Base-by-base conservation (phyloP, 2,113 vertebrate genomes). In the Tautogolabrus adspersus region DNA sequence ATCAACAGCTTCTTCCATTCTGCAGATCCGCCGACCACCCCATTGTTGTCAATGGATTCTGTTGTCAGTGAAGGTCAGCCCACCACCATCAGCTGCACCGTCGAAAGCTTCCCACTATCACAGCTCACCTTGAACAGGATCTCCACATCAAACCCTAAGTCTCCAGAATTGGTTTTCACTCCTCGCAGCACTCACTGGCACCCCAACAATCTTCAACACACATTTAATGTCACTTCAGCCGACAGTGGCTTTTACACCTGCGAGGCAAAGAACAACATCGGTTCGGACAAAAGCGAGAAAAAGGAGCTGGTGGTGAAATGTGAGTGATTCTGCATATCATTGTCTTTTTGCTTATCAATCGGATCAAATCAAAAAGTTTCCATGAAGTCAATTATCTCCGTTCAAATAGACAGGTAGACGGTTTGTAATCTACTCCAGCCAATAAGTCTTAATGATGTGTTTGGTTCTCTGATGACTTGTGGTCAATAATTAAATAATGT, bases 11-110 rank as follows among this genome's bases (percentile, higher is more conserved):
- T 49, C 19, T 66, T 82, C 42, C 30, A 79, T 51, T 86, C 15
- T 46, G 16, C 87, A 94, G 94, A 90, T 76, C 37, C 81, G 54
- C 94, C 93, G 15, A 85, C 52, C 16, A 23, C 54, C 16, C 44
- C 40, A n/a, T 51, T 0, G 0, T 57, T 94, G 44, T 42, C 40
- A 3, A 82, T 94, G 86, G 13, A 9, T 0, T 0, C 7, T 1
- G 60, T 51, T 56, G 75, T 87, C 66, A 87, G 0, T 0, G 90
- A 92, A 5, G 75, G 26, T 2, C 30, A 85, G 5, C 0, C 0
- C 5, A 7, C 88, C n/a, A 58, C 12, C 22, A 67, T 94, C 57
- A 49, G 0, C 15, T 94, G 94, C 46, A 8, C 30, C 0, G 87
- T 81, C 22, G 71, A 93, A 57, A 93, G 94, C 66, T 75, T 3